Evolutionary conservation across 2,888 invertebrate species (phyloP).

Genomic region (Mythimna pallens): DNA sequence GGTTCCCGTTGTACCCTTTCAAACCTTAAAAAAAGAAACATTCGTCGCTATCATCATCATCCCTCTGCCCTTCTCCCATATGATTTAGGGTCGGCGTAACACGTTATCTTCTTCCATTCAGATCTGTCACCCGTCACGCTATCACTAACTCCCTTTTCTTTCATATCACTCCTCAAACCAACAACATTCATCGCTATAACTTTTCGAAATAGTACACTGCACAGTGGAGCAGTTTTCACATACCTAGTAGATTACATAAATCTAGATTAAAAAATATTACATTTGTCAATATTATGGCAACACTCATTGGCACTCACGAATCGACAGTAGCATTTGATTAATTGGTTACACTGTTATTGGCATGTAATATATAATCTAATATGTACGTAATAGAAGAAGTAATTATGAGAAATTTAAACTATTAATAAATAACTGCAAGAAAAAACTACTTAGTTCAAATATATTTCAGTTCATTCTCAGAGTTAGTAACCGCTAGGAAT

Average conservation of each 20-base stretch:
- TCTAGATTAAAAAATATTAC: slow-evolving; percentile 4
- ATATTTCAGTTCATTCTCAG: slow-evolving; percentile 6
- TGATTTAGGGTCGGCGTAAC: no score
- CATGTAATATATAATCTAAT: slow-evolving; percentile 6
- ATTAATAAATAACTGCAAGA: background rate
- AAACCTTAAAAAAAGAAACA: no score
- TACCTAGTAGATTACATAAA: slow-evolving; percentile 15
- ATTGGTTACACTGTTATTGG: slow-evolving; percentile 8
- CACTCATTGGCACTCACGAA: slow-evolving; percentile 5
- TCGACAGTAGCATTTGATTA: slow-evolving; percentile 9
- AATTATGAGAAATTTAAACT: background rate
- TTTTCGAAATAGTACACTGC: background rate
- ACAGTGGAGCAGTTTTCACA: background rate
- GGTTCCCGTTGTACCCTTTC: no score
- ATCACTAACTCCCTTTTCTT: no score
- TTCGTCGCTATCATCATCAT: no score
- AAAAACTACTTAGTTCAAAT: background rate
- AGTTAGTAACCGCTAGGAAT: slow-evolving; percentile 27
- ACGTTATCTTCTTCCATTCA: no score
- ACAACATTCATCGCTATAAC: no score
- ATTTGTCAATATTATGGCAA: slow-evolving; percentile 30
- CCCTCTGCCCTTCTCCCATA: no score
- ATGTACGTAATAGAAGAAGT: background rate
- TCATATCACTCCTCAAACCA: no score
- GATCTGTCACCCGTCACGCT: no score